phyloP scores from a whole-genome alignment of 2,888 invertebrate species.

The Bhutanitis thaidina region DNA sequence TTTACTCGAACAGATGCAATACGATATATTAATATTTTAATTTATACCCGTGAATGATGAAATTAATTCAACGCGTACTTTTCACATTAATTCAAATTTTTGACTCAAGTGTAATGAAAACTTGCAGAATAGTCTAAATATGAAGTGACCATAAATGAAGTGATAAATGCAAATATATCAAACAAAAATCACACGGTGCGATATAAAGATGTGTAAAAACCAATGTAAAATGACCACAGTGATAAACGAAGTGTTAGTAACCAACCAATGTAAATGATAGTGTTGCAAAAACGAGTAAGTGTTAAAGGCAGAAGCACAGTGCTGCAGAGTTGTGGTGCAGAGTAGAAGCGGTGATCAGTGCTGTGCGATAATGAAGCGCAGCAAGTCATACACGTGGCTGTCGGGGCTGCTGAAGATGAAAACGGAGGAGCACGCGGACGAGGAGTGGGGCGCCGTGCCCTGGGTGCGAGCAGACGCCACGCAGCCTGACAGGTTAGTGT shows the following conservation, averaged over 20 bases:
- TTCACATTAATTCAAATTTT: too few relatives aligned
- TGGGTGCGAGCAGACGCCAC: conserved; percentile 61
- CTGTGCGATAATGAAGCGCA: conserved; percentile 59
- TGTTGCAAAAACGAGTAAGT: background rate
- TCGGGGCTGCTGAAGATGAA: conserved; percentile 61
- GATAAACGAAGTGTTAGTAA: conserved; percentile 8
- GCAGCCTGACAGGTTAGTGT: conserved; percentile 55
- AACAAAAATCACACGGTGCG: conserved; percentile 10
- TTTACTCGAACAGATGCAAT: too few relatives aligned
- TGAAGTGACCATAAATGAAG: too few relatives aligned
- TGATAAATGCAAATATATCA: background rate
- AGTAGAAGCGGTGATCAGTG: conserved; percentile 1
- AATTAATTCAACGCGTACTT: too few relatives aligned
- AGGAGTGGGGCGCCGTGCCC: conserved; percentile 65
- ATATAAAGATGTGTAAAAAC: conserved; percentile 3
- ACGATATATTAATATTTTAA: too few relatives aligned
- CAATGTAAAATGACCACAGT: conserved; percentile 12
- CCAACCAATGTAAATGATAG: background rate
- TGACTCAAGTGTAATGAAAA: too few relatives aligned
- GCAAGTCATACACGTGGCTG: conserved; percentile 74
- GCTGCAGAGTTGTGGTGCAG: background rate
- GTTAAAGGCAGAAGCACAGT: background rate
- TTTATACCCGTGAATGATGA: too few relatives aligned
- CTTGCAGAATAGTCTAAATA: too few relatives aligned
- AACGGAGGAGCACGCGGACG: conserved; percentile 37